A percentile compares a stretch with the other conserved stretches of the same genome.
These are phyloP conservation scores for Oligia strigilis DNA, from an alignment of 2,888 invertebrate species.

Conservation along the genomic window DNA sequence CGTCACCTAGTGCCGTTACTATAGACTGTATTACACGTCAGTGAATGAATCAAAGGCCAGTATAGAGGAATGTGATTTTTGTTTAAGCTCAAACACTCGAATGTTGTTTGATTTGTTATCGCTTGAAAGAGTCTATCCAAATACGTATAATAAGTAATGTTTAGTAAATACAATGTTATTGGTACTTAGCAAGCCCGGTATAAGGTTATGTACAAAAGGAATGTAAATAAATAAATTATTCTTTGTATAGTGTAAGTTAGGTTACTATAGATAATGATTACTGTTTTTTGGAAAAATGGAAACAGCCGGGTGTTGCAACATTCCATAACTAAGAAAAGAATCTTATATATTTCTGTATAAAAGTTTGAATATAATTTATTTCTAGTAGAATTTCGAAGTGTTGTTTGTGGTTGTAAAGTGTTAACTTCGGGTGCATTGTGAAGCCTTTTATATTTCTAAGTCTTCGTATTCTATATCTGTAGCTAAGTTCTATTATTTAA, in stretches of 20 bases:
- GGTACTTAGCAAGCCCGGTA: constrained; percentile 81
- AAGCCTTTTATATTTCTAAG: constrained; percentile 69
- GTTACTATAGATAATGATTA: constrained; percentile 80
- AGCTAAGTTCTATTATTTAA: constrained; percentile 70
- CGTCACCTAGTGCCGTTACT: constrained; percentile 73
- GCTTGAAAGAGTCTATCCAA: constrained; percentile 90
- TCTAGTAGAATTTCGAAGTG: constrained; percentile 86
- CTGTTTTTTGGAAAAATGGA: constrained; percentile 75
- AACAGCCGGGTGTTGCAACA: constrained; percentile 81
- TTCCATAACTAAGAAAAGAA: constrained; percentile 74
- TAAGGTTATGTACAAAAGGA: constrained; percentile 86
- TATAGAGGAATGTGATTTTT: constrained; percentile 88
- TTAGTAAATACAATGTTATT: constrained; percentile 82
- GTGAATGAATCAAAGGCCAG: constrained; percentile 86
- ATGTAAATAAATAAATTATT: constrained; percentile 87
- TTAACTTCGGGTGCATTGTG: constrained; percentile 85
- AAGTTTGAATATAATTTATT: constrained; percentile 87
- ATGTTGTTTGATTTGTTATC: constrained; percentile 86
- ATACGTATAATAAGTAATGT: constrained; percentile 87
- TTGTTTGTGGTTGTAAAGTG: constrained; percentile 81
- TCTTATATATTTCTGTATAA: constrained; percentile 73
- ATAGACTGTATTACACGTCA: constrained; percentile 73
- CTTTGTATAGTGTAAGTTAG: constrained; percentile 80
- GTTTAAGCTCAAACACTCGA: constrained; percentile 81
- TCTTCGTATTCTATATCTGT: constrained; percentile 68